A percentile compares a stretch with the other conserved stretches of the same genome.
These are phyloP conservation scores for Caradrina clavipalpis DNA, from an alignment of 2,888 invertebrate species.

Conservation along the genomic window DNA sequence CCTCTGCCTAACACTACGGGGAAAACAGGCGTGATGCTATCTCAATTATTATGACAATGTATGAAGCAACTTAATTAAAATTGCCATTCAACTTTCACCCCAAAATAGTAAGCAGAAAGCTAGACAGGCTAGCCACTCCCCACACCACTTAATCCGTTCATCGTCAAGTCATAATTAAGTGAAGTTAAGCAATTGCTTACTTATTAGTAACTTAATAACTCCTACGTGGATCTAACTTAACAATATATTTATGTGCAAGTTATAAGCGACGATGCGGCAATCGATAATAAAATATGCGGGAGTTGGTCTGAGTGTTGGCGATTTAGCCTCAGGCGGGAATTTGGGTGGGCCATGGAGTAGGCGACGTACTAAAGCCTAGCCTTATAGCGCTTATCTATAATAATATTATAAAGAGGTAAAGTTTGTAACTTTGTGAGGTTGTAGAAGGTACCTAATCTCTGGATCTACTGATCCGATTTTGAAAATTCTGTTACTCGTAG, in stretches of 20 bases:
- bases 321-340: neutral
- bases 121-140: constrained; percentile 20
- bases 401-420: no score
- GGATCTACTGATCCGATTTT: no score
- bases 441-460: no score
- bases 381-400: no score
- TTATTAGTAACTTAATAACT: constrained; percentile 60
- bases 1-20: no score
- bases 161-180: constrained; percentile 36
- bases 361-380: neutral
- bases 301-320: neutral
- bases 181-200: constrained; percentile 53
- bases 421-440: no score
- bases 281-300: neutral
- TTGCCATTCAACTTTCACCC: constrained; percentile 26
- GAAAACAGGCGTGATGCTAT: no score
- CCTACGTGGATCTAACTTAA: constrained; percentile 51
- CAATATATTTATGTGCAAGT: constrained; percentile 51
- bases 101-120: constrained; percentile 23
- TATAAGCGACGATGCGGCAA: constrained; percentile 25
- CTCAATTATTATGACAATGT: neutral
- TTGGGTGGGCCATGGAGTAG: neutral
- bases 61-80: neutral
- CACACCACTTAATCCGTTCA: constrained; percentile 3
- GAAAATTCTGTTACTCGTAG: no score